A percentile compares a stretch with the other conserved stretches of the same genome.
phyloP scores from a whole-genome alignment of 2,888 invertebrate species.

The Rapana venosa region DNA sequence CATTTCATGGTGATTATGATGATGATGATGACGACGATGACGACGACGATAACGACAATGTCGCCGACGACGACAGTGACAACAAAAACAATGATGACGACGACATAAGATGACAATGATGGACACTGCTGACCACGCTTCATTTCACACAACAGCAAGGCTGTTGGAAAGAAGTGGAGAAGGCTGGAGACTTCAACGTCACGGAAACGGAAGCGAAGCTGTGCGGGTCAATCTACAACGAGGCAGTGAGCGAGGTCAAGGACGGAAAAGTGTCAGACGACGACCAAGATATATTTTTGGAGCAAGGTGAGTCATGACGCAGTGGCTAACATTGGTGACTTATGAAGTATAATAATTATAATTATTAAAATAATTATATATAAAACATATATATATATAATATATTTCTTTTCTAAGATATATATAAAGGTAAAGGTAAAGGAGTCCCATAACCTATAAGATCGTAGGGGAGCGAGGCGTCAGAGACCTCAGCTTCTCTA shows the following conservation, averaged over 20 bases:
- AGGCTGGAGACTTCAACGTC: constrained; percentile 44
- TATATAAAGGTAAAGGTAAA: no score
- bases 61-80: neutral
- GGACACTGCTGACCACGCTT: neutral
- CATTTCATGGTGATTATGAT: neutral
- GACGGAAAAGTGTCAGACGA: constrained; percentile 51
- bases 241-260: constrained; percentile 52
- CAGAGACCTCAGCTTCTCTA: no score
- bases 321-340: no score
- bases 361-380: no score
- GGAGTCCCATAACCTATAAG: no score
- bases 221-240: constrained; percentile 64
- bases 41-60: neutral
- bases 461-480: no score
- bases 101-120: no score
- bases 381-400: no score
- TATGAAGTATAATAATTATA: no score
- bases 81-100: neutral
- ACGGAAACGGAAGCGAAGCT: constrained; percentile 55
- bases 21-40: neutral
- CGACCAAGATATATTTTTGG: constrained; percentile 63
- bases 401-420: no score
- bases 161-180: constrained; percentile 55
- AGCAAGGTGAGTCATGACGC: constrained; percentile 60
- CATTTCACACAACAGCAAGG: constrained; percentile 54